Percentiles rank a stretch among this genome's conserved stretches.
phyloP scores from a whole-genome alignment of 1,140 invertebrate species.

The Drosophila kikkawai region DNA sequence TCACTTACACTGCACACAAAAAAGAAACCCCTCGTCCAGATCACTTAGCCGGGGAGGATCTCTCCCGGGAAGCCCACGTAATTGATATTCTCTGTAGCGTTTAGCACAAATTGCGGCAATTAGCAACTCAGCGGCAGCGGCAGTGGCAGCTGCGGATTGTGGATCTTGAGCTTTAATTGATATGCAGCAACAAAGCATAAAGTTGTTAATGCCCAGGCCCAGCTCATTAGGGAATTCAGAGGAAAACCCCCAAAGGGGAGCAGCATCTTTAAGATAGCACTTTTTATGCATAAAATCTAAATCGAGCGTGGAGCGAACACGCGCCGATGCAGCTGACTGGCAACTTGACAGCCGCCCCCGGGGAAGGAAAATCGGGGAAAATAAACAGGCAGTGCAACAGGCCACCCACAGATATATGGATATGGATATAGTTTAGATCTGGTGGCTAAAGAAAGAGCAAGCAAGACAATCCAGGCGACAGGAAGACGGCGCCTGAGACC shows the following conservation, averaged over 20 bases:
- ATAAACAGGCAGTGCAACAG: slow-evolving; percentile 45
- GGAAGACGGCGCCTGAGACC: slow-evolving; percentile 34
- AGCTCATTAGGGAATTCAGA: slow-evolving; percentile 75
- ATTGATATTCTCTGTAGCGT: slow-evolving; percentile 78
- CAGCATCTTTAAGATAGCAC: slow-evolving; percentile 55
- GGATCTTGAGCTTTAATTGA: slow-evolving; percentile 70
- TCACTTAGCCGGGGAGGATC: slow-evolving; percentile 57
- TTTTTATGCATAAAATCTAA: slow-evolving; percentile 81
- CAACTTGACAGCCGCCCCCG: slow-evolving; percentile 68
- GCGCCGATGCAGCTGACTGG: slow-evolving; percentile 77
- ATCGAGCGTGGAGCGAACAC: slow-evolving; percentile 73
- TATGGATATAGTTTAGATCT: slow-evolving; percentile 12
- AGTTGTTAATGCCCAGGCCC: slow-evolving; percentile 78
- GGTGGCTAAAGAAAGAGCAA: neutral
- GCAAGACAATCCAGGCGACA: slow-evolving; percentile 13
- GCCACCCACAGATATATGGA: slow-evolving; percentile 35
- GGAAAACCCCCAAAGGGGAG: slow-evolving; percentile 54
- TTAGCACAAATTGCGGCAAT: slow-evolving; percentile 81
- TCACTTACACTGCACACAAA: slow-evolving; percentile 46
- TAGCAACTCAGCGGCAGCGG: slow-evolving; percentile 59
- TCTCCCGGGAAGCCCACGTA: slow-evolving; percentile 59
- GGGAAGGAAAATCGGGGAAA: neutral
- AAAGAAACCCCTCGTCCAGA: slow-evolving; percentile 11
- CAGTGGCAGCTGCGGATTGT: slow-evolving; percentile 6
- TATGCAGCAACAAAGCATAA: slow-evolving; percentile 81